phyloP scores from a whole-genome alignment of 2,797 vertebrate genomes.

The Gallinago nigripennis region DNA sequence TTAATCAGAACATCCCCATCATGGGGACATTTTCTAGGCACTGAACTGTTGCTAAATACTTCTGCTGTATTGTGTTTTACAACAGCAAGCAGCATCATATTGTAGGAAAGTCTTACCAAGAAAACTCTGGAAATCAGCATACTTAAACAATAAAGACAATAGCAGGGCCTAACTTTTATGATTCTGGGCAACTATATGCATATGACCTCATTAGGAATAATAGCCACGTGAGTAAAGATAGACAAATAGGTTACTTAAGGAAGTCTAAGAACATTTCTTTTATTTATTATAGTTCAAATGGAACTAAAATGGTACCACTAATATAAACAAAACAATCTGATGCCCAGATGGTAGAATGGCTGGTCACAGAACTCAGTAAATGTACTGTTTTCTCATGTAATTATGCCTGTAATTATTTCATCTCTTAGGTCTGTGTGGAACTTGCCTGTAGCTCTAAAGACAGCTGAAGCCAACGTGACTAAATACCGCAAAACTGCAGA shows the following conservation, averaged over 20 bases:
- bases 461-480: not conserved
- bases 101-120: not conserved
- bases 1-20: not conserved
- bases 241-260: not conserved
- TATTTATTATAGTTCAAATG: not conserved
- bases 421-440: not conserved
- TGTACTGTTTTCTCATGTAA: not conserved
- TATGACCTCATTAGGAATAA: not conserved
- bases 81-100: not conserved
- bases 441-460: not conserved
- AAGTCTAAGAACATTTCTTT: not conserved
- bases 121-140: not conserved
- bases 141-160: not conserved
- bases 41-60: not conserved
- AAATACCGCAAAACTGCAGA: not conserved
- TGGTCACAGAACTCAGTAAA: not conserved
- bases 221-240: not conserved
- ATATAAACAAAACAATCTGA: not conserved
- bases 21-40: not conserved
- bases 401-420: not conserved
- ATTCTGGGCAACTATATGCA: not conserved
- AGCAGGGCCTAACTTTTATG: not conserved
- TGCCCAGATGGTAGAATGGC: not conserved
- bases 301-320: not conserved
- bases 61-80: not conserved